Evolutionary conservation across 2,888 invertebrate species (phyloP), one percentile per base, ranked within the genome.

Genomic region (Drosophila borealis): DNA sequence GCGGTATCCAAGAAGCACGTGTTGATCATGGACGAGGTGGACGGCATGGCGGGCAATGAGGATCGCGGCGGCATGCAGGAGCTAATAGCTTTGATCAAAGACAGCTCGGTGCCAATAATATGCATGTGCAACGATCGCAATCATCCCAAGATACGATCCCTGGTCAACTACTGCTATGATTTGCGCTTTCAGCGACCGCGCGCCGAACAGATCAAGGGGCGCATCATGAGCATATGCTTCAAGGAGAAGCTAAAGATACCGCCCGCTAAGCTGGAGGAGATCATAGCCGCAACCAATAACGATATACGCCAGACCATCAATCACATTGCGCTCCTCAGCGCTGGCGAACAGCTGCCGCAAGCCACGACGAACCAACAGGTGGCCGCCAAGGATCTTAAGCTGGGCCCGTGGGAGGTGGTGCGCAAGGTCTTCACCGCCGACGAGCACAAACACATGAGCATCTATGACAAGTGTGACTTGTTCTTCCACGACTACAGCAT

Each of bases 1-100:
- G 93, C 93, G 0, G 93, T 95, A 0, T 94, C 94, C 0, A 95
- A 95, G 78, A 97, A 97, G 87, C 98, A 98, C 90, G 98, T 98
- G 13, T 93, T 99, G 8, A 94, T 99, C n/a, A 99, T 99, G 99
- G 99, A 99, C 90, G 99, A 99, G 94, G 99, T 99, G 0, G 99
- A 99, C 90, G 99, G 99, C 9, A 99, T 99, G 99, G 97, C 98
- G 0, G 99, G 99, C 3, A 99, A 99, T 91, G 98, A 99, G 92
- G 99, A 99, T 92, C 94, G 99, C 81, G 99, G 99, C 21, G 99
- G 99, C 44, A 95, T 99, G 54, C 97, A 98, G 93, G 99, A 99
- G 93, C 93, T 99, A 46, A 98, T 99, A 66, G 93, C 93, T 10
- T 93, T 99, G 19, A 99, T 99, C 72, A 99, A 99, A 93, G 93